Base-by-base conservation (phyloP, 2,113 vertebrate genomes). In the Chelonoidis abingdonii region DNA sequence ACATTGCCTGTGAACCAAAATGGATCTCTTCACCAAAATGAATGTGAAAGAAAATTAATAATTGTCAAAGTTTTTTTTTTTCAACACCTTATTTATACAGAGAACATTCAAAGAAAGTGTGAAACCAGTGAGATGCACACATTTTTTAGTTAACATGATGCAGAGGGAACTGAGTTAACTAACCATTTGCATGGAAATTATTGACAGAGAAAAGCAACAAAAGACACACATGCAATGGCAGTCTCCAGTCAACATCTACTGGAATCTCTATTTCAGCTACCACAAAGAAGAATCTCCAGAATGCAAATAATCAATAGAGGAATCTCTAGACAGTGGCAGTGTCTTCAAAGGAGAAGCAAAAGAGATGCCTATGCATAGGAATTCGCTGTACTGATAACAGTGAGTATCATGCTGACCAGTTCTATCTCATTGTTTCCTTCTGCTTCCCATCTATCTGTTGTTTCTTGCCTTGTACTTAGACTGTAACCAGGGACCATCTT, bases 331-430 rank as follows among this genome's bases (percentile, higher is more conserved):
- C 5, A 90, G 47, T 38, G 5, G 3, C 69, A 1, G 10, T 69
- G 14, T 41, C 90, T 8, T 53, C 56, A 3, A 2, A 83, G 78
- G 83, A 83, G 56, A 4, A 59, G 57, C 27, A 59, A 54, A 87
- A 80, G 0, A 13, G 19, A 17, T 9, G 56, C 47, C n/a, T n/a
- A 38, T 38, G 19, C n/a, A 1, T 38, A 17, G 3, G 19, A 38
- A 72, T 19, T 7, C 21, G 19, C 17, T 21, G 35, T 38, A n/a
- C 13, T 62, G 24, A 72, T 49, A 13, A 76, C 1, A 0, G 54
- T 1, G 1, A 41, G 17, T 47, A 16, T 10, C 56, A 41, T 7
- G 86, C 10, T 78, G 19, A 65, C 9, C 16, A 83, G 6, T 69
- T 80, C 56, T 83, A 57, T 12, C 9, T 16, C 57, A 0, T n/a